These are phyloP conservation scores for Cancer borealis DNA, from an alignment of 2,888 invertebrate genomes.

Conservation along the genomic window DNA sequence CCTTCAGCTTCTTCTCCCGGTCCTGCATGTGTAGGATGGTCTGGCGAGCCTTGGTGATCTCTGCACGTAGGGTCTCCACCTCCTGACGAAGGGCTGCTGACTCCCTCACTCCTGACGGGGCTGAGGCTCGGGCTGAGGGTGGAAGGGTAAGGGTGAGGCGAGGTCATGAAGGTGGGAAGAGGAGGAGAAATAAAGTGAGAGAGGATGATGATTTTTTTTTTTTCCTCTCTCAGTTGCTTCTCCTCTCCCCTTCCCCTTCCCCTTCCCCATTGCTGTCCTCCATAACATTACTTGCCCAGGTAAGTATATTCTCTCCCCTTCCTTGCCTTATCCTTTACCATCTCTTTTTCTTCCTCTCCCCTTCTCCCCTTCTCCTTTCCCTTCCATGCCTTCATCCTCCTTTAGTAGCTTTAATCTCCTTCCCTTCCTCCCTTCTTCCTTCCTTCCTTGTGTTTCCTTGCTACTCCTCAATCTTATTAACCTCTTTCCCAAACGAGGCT, in stretches of 20 bases:
- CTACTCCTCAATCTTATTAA: neutral
- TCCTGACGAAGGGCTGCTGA: conserved; percentile 80
- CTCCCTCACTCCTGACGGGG: conserved; percentile 77
- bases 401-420: neutral
- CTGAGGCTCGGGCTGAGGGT: neutral
- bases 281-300: neutral
- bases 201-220: neutral
- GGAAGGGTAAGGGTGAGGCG: neutral
- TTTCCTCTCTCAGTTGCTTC: neutral
- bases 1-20: conserved; percentile 80
- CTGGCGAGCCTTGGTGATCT: conserved; percentile 81
- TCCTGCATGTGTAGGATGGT: conserved; percentile 80
- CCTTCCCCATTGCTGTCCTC: neutral
- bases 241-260: neutral
- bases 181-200: neutral
- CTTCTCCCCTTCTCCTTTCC: conserved; percentile 4
- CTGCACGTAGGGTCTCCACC: conserved; percentile 80
- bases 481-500: neutral
- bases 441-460: neutral
- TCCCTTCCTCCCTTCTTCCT: conserved; percentile 13
- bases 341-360: neutral
- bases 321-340: neutral
- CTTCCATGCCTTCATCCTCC: neutral
- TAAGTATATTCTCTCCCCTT: neutral
- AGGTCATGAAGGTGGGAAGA: neutral